These are phyloP conservation scores for Cremastinae sp. DNA, from an alignment of 2,888 invertebrate genomes.

Conservation along the genomic window DNA sequence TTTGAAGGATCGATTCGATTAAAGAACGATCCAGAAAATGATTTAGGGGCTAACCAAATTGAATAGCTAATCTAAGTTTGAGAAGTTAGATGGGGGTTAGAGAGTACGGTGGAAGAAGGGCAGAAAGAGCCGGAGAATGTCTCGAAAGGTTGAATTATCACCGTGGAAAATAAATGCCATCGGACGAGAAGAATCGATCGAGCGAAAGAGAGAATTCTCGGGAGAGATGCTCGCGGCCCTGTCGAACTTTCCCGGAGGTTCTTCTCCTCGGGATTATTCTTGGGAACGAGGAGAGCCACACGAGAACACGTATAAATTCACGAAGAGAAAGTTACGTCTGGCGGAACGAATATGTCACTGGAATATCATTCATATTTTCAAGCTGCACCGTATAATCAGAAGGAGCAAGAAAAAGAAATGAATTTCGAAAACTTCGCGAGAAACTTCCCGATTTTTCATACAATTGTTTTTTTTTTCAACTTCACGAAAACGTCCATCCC, in stretches of 20 bases:
- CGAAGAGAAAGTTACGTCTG: background rate
- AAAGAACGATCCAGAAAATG: slow-evolving; percentile 72
- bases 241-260: slow-evolving; percentile 63
- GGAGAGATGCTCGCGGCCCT: slow-evolving; percentile 58
- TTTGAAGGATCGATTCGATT: slow-evolving; percentile 64
- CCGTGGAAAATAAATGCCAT: slow-evolving; percentile 70
- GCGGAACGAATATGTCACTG: slow-evolving; percentile 12
- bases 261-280: background rate
- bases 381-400: too few relatives aligned
- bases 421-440: background rate
- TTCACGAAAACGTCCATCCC: too few relatives aligned
- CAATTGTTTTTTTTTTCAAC: too few relatives aligned
- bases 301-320: slow-evolving; percentile 20
- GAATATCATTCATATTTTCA: slow-evolving; percentile 3
- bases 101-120: slow-evolving; percentile 32
- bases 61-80: slow-evolving; percentile 76
- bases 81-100: slow-evolving; percentile 66
- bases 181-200: slow-evolving; percentile 51
- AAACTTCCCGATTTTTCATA: background rate
- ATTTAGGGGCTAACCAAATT: slow-evolving; percentile 72
- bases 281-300: slow-evolving; percentile 13
- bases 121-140: slow-evolving; percentile 9
- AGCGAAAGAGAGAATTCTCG: slow-evolving; percentile 35
- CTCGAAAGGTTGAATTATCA: slow-evolving; percentile 67
- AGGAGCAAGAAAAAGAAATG: background rate